These are phyloP conservation scores for Azemiops feae DNA, from an alignment of 2,113 vertebrate genomes.

Conservation along the genomic window DNA sequence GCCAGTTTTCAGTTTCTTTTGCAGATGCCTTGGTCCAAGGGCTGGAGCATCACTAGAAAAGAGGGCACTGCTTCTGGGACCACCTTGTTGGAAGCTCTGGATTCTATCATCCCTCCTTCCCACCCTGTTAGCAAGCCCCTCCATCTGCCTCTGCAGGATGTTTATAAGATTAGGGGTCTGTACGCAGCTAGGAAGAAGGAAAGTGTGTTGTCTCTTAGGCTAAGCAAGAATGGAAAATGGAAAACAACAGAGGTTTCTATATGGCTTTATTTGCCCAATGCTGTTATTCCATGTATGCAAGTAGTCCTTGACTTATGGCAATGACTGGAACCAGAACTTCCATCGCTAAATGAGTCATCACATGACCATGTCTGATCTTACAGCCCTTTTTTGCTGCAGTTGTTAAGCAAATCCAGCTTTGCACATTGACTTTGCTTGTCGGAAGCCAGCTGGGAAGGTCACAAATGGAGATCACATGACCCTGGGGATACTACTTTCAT, in stretches of 20 bases:
- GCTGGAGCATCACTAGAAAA: constrained; percentile 79
- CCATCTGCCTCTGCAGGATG: constrained; percentile 45
- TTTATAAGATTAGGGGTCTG: constrained; percentile 51
- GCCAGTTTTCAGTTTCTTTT: background rate
- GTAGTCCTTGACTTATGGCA: background rate
- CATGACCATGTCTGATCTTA: too few species aligned
- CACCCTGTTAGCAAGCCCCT: constrained; percentile 39
- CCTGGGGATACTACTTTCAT: too few species aligned
- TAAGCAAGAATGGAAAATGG: background rate
- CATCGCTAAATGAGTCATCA: background rate
- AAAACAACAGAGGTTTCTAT: background rate
- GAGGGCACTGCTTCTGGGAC: constrained; percentile 64
- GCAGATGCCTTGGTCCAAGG: constrained; percentile 83
- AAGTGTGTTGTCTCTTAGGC: background rate
- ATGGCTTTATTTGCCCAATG: background rate
- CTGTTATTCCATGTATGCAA: background rate
- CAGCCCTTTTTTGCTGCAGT: too few species aligned
- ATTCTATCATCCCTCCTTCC: constrained; percentile 69
- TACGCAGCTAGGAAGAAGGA: background rate
- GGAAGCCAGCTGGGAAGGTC: too few species aligned
- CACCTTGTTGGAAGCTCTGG: constrained; percentile 77
- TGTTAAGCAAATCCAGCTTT: too few species aligned
- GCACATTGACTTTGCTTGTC: too few species aligned
- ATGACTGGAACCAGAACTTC: background rate
- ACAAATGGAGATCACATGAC: too few species aligned